Percentiles rank a stretch among this genome's conserved stretches.
phyloP scores from a whole-genome alignment of 2,888 invertebrate species.

The Entomobrya proxima region DNA sequence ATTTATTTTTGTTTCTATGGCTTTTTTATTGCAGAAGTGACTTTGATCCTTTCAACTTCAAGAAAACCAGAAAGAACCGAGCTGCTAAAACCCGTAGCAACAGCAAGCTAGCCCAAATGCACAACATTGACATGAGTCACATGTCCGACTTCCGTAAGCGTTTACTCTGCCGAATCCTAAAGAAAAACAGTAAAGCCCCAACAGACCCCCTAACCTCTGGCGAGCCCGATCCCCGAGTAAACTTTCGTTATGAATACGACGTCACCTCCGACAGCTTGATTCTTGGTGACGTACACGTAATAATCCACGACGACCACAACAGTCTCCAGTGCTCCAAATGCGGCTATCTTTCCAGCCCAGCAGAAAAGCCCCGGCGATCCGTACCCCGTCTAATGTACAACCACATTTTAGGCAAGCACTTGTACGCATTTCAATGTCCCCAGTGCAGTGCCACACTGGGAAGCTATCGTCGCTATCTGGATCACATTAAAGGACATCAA shows the following conservation, averaged over 20 bases:
- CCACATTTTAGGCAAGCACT: conserved; percentile 25
- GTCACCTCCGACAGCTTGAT: background rate
- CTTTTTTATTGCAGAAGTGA: background rate
- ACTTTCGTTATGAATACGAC: background rate
- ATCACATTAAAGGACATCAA: conserved; percentile 25
- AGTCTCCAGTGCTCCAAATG: conserved; percentile 19
- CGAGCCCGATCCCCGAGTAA: background rate
- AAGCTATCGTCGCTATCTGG: background rate
- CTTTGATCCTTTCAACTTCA: background rate
- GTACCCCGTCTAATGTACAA: conserved; percentile 4
- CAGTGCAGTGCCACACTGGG: background rate
- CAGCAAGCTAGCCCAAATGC: background rate
- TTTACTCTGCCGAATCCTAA: background rate
- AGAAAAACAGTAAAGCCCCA: background rate
- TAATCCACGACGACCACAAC: background rate
- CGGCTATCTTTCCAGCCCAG: background rate
- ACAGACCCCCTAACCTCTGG: background rate
- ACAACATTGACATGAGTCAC: background rate
- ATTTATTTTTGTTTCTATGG: background rate
- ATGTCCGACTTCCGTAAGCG: conserved; percentile 4
- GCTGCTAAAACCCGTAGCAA: background rate
- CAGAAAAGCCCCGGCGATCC: conserved; percentile 9
- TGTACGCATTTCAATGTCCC: background rate
- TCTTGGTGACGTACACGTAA: background rate
- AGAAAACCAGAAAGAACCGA: background rate